These are phyloP conservation scores for Rostratula benghalensis DNA, from an alignment of 2,113 vertebrate species.

Conservation along the genomic window DNA sequence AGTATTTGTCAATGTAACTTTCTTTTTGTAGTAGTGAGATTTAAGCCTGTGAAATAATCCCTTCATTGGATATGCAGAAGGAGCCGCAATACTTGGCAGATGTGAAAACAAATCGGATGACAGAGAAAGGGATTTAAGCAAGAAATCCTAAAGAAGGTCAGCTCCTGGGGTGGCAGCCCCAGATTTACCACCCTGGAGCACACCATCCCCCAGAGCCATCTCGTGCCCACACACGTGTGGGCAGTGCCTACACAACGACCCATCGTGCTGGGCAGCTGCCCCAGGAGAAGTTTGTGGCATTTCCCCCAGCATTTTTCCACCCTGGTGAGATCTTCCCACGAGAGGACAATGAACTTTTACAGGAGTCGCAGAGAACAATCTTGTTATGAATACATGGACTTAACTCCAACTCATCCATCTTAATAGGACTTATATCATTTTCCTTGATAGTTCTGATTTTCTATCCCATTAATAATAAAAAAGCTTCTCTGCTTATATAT, in stretches of 20 bases:
- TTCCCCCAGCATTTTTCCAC: background rate
- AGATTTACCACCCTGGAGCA: background rate
- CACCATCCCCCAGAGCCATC: background rate
- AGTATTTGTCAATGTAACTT: constrained; percentile 20
- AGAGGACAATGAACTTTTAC: background rate
- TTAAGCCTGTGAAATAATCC: constrained; percentile 14
- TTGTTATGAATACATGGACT: background rate
- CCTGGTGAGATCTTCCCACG: background rate
- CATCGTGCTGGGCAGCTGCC: background rate
- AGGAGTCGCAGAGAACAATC: background rate
- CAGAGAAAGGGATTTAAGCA: background rate
- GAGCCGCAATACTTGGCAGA: background rate
- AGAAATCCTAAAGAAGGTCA: background rate
- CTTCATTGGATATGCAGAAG: constrained; percentile 7
- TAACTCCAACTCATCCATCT: constrained; percentile 46
- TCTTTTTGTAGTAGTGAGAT: constrained; percentile 23
- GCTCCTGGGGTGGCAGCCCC: background rate
- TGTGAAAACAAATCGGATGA: background rate
- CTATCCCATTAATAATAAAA: constrained; percentile 67
- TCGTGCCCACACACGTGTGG: fast-evolving
- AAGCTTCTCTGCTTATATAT: constrained; percentile 62
- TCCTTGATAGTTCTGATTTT: constrained; percentile 64
- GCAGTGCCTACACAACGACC: background rate
- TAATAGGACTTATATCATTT: constrained; percentile 50
- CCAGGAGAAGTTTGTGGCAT: background rate